Evolutionary conservation across 2,888 invertebrate genomes (phyloP), one percentile per base, ranked within the genome.

Genomic region (Chrysina gloriosa): DNA sequence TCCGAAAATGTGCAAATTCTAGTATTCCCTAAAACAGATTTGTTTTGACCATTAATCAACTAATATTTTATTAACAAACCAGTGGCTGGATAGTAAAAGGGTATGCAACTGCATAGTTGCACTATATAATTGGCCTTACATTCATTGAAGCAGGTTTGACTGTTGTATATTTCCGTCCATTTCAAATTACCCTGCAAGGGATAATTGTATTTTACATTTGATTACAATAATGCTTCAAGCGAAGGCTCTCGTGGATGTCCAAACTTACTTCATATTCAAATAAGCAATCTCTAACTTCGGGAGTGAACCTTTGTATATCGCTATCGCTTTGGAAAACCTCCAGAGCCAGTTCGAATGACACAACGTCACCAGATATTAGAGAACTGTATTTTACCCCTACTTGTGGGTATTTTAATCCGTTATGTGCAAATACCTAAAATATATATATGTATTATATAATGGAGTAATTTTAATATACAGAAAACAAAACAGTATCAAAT

Each of bases 141-240:
- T 61, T 67, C 66, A 21, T 61, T 67, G 23, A 67, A 67, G 19
- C 66, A 67, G 9, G 66, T 67, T 31, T 48, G 48, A 11, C 58
- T 67, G 27, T 61, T 67, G 16, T 67, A 67, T 11, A 36, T 58
- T 6, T 50, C 50, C 0, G 66, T 47, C 66, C 66, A 67, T 29
- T 31, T 42, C 16, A 42, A 16, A 42, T 34, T 23, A 16, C 48
- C 27, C 50, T 64, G 25, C 3, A 39, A 9, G 19, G 7, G 2
- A 23, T 16, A 39, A 39, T 14, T n/a, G n/a, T n/a, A n/a, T n/a
- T n/a, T n/a, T n/a, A n/a, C n/a, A n/a, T n/a, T n/a, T n/a, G n/a
- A n/a, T n/a, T n/a, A n/a, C n/a, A n/a, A 7, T 5, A 29, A 7
- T 5, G 29, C 29, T 7, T 29, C 29, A 29, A 4, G 5, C 11